Percentiles rank a stretch among this genome's conserved stretches.
Evolutionary conservation across 2,113 vertebrate genomes (phyloP).

Genomic region (Melanerpes aurifrons): DNA sequence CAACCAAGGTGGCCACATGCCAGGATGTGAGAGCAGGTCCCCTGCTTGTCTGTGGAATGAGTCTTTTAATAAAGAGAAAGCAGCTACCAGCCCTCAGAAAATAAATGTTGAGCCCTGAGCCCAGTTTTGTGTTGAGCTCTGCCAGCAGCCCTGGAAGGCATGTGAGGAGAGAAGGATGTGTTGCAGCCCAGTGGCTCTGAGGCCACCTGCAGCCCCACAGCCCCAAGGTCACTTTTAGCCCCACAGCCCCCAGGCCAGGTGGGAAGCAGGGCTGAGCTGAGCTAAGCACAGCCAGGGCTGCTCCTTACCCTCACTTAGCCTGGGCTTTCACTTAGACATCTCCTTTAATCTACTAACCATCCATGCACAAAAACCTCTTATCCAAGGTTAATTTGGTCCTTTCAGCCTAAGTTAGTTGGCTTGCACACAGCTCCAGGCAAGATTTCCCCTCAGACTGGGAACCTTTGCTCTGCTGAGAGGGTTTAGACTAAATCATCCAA

Average conservation of each 20-base stretch:
- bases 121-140: background rate
- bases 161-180: too few relatives aligned
- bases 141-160: background rate
- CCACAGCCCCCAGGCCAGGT: fast-evolving
- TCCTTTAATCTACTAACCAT: constrained; percentile 23
- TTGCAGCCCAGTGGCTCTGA: background rate
- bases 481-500: constrained; percentile 33
- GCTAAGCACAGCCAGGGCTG: background rate
- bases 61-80: background rate
- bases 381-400: constrained; percentile 65
- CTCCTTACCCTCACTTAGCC: background rate
- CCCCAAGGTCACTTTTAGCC: background rate
- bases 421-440: constrained; percentile 28
- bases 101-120: background rate
- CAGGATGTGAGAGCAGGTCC: fast-evolving
- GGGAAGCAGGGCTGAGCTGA: fast-evolving
- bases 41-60: background rate
- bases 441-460: constrained; percentile 45
- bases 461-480: background rate
- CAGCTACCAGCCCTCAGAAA: background rate
- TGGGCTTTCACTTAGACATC: background rate
- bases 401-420: constrained; percentile 57
- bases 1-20: fast-evolving
- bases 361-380: constrained; percentile 63
- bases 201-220: background rate